Evolutionary conservation across 2,888 invertebrate species (phyloP).

Genomic region (Zaprionus obscuricornis): DNA sequence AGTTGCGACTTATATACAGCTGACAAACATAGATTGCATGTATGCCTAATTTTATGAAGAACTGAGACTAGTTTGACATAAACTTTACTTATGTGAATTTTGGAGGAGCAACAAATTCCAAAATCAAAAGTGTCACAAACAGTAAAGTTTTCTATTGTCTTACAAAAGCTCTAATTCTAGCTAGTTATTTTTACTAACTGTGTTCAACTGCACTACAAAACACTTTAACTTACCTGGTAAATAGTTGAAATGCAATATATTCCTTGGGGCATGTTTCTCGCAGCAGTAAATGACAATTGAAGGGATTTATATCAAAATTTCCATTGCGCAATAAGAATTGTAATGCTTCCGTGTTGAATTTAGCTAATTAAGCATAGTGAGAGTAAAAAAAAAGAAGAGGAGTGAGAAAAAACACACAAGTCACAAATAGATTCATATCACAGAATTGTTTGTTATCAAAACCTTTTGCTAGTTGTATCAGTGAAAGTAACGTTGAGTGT

Average conservation of each 20-base stretch:
- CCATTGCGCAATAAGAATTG: conserved; percentile 65
- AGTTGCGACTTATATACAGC: no score
- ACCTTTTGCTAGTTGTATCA: conserved; percentile 50
- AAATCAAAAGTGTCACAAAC: no score
- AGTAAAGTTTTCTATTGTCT: conserved; percentile 6
- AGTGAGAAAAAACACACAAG: conserved; percentile 17
- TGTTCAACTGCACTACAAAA: neutral
- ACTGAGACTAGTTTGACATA: no score
- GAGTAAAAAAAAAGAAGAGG: neutral
- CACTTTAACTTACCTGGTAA: conserved; percentile 60
- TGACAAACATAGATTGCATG: no score
- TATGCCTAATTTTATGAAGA: no score
- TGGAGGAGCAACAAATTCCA: no score
- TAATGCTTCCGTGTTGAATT: conserved; percentile 46
- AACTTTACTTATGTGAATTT: no score
- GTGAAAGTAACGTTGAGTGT: conserved; percentile 54
- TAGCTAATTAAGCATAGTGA: conserved; percentile 31
- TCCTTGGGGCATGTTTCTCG: conserved; percentile 68
- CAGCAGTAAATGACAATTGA: conserved; percentile 68
- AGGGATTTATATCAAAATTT: conserved; percentile 73
- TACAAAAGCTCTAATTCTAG: no score
- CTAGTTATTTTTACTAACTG: neutral
- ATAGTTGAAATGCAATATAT: conserved; percentile 65
- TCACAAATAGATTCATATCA: conserved; percentile 14
- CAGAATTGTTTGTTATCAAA: conserved; percentile 30